phyloP scores from a whole-genome alignment of 2,888 invertebrate genomes.

The Agrochola lota region DNA sequence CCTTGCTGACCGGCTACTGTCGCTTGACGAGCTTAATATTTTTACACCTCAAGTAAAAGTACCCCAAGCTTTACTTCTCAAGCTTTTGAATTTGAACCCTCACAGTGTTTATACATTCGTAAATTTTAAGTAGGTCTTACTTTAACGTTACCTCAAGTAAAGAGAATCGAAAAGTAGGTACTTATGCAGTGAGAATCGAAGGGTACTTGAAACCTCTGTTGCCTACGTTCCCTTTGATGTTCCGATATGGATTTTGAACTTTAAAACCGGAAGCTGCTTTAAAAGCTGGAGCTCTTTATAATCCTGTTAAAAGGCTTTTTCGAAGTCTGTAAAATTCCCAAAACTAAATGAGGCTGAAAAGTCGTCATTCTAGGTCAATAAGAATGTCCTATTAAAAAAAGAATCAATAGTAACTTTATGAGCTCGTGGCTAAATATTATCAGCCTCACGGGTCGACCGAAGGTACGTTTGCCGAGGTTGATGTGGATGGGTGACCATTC shows the following conservation, averaged over 20 bases:
- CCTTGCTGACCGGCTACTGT: not conserved
- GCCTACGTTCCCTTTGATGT: slow-evolving; percentile 5
- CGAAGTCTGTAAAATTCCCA: not conserved
- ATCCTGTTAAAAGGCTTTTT: not conserved
- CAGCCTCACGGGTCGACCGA: not conserved
- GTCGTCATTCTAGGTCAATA: not conserved
- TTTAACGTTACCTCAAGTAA: not conserved
- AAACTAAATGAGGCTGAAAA: not conserved
- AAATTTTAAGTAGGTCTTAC: not conserved
- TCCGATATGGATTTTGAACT: slow-evolving; percentile 6
- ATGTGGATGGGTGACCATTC: not conserved
- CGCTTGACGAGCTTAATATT: not conserved
- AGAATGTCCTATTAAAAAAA: not conserved
- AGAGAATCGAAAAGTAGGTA: slow-evolving; percentile 1
- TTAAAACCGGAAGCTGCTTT: not conserved
- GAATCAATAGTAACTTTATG: not conserved
- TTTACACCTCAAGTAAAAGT: not conserved
- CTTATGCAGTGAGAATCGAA: not conserved
- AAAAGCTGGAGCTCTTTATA: not conserved
- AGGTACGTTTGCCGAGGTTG: not conserved
- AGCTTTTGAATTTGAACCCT: too few relatives aligned
- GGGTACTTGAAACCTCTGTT: not conserved
- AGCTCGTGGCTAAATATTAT: not conserved
- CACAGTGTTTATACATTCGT: not conserved
- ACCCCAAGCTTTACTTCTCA: not conserved